These are phyloP conservation scores for Loxodonta africana DNA, from an alignment of 2,113 vertebrate species.

Conservation along the genomic window DNA sequence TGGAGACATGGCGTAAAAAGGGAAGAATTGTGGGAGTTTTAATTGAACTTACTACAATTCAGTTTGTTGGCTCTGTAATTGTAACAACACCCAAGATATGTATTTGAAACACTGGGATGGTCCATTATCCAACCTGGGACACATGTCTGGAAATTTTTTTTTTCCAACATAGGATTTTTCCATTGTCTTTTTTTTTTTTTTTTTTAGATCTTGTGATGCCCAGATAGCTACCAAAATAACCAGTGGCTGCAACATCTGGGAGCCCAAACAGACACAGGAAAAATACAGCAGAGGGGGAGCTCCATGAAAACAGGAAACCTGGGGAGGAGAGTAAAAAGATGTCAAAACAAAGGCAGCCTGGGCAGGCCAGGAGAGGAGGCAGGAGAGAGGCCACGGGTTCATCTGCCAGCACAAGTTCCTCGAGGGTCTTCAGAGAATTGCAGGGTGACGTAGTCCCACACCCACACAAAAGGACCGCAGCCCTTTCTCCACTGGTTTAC, in stretches of 20 bases:
- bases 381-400: conserved; percentile 66
- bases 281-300: conserved; percentile 87
- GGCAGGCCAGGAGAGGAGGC: neutral
- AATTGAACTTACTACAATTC: neutral
- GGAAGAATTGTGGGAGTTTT: neutral
- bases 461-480: conserved; percentile 75
- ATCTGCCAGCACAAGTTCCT: conserved; percentile 78
- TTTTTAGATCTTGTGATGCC: conserved; percentile 77
- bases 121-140: conserved; percentile 35
- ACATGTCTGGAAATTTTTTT: conserved; percentile 72
- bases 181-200: conserved; percentile 67
- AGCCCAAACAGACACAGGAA: conserved; percentile 90
- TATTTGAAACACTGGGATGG: neutral
- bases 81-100: conserved; percentile 18
- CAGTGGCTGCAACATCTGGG: conserved; percentile 87
- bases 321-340: conserved; percentile 87
- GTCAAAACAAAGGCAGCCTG: conserved; percentile 89
- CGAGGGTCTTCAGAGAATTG: conserved; percentile 86
- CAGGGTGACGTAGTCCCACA: conserved; percentile 68
- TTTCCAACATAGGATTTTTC: conserved; percentile 84
- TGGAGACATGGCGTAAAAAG: neutral
- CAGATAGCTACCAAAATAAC: conserved; percentile 89
- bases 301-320: conserved; percentile 90
- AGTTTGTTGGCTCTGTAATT: neutral
- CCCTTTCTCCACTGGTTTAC: conserved; percentile 79